Conservation (phyloP, 2,888 invertebrate species). For the Eilema sororculum region DNA sequence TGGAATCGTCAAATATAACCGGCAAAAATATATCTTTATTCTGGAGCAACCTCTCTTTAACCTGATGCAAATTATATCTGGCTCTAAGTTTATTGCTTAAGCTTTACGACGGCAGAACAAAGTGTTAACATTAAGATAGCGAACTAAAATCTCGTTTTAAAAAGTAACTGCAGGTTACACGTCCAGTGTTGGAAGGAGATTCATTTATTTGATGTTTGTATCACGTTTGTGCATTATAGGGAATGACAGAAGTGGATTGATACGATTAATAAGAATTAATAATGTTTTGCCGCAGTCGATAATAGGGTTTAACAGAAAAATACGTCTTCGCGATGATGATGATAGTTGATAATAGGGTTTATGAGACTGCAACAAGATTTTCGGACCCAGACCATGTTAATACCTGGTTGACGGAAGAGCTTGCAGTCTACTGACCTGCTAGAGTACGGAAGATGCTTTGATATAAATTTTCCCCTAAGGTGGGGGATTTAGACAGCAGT, state of each 20-base stretch:
- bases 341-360: too few species aligned
- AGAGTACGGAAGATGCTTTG: too few species aligned
- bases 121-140: slow-evolving; percentile 79
- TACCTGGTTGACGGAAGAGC: too few species aligned
- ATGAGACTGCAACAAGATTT: too few species aligned
- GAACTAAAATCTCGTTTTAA: slow-evolving; percentile 55
- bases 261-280: not conserved
- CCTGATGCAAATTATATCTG: slow-evolving; percentile 71
- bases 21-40: not conserved
- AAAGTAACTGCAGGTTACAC: slow-evolving; percentile 36
- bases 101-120: slow-evolving; percentile 73
- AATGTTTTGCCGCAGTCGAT: too few species aligned
- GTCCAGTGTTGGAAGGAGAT: slow-evolving; percentile 33
- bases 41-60: slow-evolving; percentile 55
- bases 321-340: too few species aligned
- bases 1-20: too few species aligned
- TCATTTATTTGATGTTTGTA: slow-evolving; percentile 46
- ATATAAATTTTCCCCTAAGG: too few species aligned
- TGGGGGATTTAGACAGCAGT: too few species aligned
- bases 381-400: too few species aligned
- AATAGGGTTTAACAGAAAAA: too few species aligned
- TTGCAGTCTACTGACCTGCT: too few species aligned
- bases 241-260: not conserved
- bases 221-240: not conserved
- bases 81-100: slow-evolving; percentile 69